Evolutionary conservation across 2,797 vertebrate species (phyloP), one percentile per base, ranked within the genome.

Genomic region (Graptemys geographica): DNA sequence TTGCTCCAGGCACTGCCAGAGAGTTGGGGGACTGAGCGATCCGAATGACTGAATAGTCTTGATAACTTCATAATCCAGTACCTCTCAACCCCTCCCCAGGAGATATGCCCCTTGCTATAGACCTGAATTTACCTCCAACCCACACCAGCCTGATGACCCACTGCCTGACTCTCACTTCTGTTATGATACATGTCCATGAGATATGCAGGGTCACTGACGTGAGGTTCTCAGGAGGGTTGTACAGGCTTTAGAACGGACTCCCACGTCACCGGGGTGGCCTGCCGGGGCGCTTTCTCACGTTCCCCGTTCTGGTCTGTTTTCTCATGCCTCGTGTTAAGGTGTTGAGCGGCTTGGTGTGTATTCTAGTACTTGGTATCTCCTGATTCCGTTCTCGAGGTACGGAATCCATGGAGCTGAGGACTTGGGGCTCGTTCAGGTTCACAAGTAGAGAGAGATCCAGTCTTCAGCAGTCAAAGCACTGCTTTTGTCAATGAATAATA

Each of bases 241-340:
- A 21, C 13, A 23, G 72, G 72, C 21, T 76, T 41, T 25, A 76
- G 44, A 27, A 23, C 4, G 3, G 11, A 76, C 37, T 76, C 72
- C 72, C 72, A 19, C 28, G 6, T 65, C 9, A 31, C 19, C 11
- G 6, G 37, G 28, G 15, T 18, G 15, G 16, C 15, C 25, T 51
- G 10, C 7, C 31, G 3, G 25, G 13, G 47, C 4, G 15, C 23
- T 83, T 91, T 56, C 87, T 41, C 23, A 23, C 6, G 27, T 69
- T 52, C 79, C 79, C 87, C 28, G 7, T 28, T 51, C 33, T 8
- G n/a, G 18, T 28, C 25, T 41, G 49, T 25, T 31, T 12, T 0
- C 5, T 2, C 3, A 16, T 2, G 18, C 18, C 11, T 7, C 2
- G 2, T 11, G 41, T 74, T 25, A 23, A 44, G 72, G 37, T 44